These are phyloP conservation scores for Tanypteryx hageni DNA, from an alignment of 2,888 invertebrate species.

Conservation along the genomic window DNA sequence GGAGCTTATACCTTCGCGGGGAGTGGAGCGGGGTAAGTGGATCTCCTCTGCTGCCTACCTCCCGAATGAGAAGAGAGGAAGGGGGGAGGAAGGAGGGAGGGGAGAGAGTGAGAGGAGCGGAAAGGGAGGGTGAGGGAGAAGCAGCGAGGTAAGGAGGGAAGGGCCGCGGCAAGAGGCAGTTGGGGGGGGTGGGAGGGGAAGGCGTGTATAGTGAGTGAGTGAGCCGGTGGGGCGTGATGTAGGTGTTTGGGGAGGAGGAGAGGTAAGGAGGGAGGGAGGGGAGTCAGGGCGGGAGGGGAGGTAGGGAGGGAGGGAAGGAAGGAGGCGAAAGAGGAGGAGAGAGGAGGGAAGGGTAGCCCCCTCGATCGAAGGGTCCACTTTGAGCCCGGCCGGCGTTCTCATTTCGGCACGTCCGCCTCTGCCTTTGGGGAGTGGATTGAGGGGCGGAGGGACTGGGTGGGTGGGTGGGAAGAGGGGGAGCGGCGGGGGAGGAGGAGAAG, in stretches of 20 bases:
- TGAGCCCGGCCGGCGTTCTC: slow-evolving; percentile 64
- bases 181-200: slow-evolving; percentile 36
- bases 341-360: slow-evolving; percentile 67
- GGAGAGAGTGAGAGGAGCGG: slow-evolving; percentile 66
- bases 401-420: slow-evolving; percentile 62
- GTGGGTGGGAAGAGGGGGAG: not conserved
- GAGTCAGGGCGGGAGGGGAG: slow-evolving; percentile 66
- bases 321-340: slow-evolving; percentile 66
- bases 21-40: slow-evolving; percentile 65
- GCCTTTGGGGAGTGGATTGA: slow-evolving; percentile 45
- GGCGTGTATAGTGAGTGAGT: slow-evolving; percentile 58
- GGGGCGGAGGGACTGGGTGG: not conserved
- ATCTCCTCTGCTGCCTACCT: slow-evolving; percentile 69
- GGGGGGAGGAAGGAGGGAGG: not conserved
- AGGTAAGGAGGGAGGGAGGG: slow-evolving; percentile 67
- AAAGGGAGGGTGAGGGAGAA: slow-evolving; percentile 61
- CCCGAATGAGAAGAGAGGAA: slow-evolving; percentile 66
- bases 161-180: too few species aligned
- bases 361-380: slow-evolving; percentile 64
- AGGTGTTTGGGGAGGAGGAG: slow-evolving; percentile 68
- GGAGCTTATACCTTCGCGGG: slow-evolving; percentile 64
- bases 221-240: slow-evolving; percentile 57
- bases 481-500: not conserved
- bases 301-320: slow-evolving; percentile 67
- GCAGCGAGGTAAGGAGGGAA: slow-evolving; percentile 7